Base-by-base conservation (phyloP, 2,113 vertebrate genomes). In the Corydoras maculifer region DNA sequence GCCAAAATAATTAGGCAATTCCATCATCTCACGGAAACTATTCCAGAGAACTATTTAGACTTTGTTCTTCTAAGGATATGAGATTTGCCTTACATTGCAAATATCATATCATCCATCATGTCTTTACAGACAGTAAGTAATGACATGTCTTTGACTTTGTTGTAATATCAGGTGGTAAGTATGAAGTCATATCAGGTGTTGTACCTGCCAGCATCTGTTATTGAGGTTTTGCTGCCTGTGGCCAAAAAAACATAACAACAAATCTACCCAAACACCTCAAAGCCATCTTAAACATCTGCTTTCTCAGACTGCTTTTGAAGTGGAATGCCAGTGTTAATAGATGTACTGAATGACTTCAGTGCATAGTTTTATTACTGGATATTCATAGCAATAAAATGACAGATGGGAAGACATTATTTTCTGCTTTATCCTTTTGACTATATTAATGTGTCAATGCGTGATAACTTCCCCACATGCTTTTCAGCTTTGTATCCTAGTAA, bases 281-380 rank as follows among this genome's bases (percentile, higher is more conserved):
- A 69, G 43, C 60, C 66, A 72, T 55, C 63, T 77, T 32, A 68
- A 64, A 75, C 78, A 80, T 80, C 75, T 80, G 78, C 68, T 80
- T 78, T 15, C 57, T 11, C 14, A 8, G 25, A 61, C 31, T n/a
- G n/a, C n/a, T 11, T 80, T 80, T 80, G 75, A 77, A 49, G 75
- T 65, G 10, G 0, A 62, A 31, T 11, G 30, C 32, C 57, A 5
- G 68, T 75, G 72, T 77, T 75, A 77, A 77, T 62, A 68, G 64
- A 66, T 68, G 51, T 62, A 68, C 32, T 65, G 43, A 58, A 64
- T 68, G 59, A 75, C 69, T 14, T 74, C 60, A 77, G 60, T 58
- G 0, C 68, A 73, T 73, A 68, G 54, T 75, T 75, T 68, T 55
- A 72, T 64, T 55, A 15, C 25, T 68, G 32, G 35, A 29, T 61